phyloP scores from a whole-genome alignment of 2,888 invertebrate genomes.

The Miltochrista miniata region DNA sequence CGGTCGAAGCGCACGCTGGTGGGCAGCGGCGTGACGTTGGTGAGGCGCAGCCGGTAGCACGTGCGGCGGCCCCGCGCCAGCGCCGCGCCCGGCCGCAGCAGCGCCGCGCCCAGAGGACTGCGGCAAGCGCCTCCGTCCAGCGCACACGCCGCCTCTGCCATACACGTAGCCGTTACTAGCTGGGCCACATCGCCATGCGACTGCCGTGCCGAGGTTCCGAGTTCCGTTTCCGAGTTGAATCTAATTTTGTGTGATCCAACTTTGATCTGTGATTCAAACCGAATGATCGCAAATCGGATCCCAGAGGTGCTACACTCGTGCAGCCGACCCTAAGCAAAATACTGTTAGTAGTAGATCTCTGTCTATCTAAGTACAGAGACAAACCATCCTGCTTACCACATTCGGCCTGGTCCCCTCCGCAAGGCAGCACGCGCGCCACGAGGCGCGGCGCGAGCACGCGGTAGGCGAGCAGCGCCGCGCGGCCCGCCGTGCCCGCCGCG shows the following conservation, averaged over 20 bases:
- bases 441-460: constrained; percentile 62
- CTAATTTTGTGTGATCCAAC: too few relatives aligned
- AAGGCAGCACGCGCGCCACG: constrained; percentile 47
- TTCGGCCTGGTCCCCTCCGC: constrained; percentile 29
- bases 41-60: constrained; percentile 51
- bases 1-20: constrained; percentile 54
- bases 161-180: too few relatives aligned
- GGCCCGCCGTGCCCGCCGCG: constrained; percentile 34
- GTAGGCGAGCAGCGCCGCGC: constrained; percentile 53
- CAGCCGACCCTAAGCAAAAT: too few relatives aligned
- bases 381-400: too few relatives aligned
- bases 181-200: too few relatives aligned
- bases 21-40: constrained; percentile 59
- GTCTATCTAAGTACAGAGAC: too few relatives aligned
- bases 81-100: constrained; percentile 51
- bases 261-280: too few relatives aligned
- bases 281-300: too few relatives aligned
- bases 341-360: too few relatives aligned
- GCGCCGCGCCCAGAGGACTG: constrained; percentile 35
- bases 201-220: too few relatives aligned
- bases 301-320: too few relatives aligned
- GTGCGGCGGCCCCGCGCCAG: constrained; percentile 39
- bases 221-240: too few relatives aligned
- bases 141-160: constrained; percentile 23
- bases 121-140: constrained; percentile 34